These are phyloP conservation scores for Augochlora pura DNA, from an alignment of 1,140 invertebrate species.

Conservation along the genomic window DNA sequence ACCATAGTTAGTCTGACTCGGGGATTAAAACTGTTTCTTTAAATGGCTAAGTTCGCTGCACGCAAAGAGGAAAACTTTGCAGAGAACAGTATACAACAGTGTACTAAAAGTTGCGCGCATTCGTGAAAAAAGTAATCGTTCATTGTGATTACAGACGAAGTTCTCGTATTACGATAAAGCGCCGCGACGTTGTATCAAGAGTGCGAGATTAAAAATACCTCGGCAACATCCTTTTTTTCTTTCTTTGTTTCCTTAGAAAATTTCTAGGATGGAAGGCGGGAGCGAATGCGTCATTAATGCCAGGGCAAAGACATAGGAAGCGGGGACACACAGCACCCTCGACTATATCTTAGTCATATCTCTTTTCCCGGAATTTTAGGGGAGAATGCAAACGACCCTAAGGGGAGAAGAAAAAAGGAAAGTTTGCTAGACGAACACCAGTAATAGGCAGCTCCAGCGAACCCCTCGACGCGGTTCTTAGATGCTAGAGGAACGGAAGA, in stretches of 20 bases:
- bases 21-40: too few relatives aligned
- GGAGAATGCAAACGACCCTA: conserved; percentile 57
- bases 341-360: conserved; percentile 34
- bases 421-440: conserved; percentile 38
- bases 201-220: neutral
- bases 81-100: too few relatives aligned
- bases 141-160: too few relatives aligned
- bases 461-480: conserved; percentile 32
- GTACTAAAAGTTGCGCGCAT: too few relatives aligned
- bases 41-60: too few relatives aligned
- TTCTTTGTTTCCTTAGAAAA: neutral
- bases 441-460: conserved; percentile 20
- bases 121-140: too few relatives aligned
- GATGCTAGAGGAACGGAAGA: conserved; percentile 37
- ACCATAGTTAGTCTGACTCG: too few relatives aligned
- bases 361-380: conserved; percentile 46
- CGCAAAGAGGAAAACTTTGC: too few relatives aligned
- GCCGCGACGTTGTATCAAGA: too few relatives aligned
- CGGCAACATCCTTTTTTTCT: too few relatives aligned
- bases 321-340: neutral
- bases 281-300: conserved; percentile 13
- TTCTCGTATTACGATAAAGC: too few relatives aligned
- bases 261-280: neutral
- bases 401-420: conserved; percentile 35
- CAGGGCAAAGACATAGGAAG: conserved; percentile 4